Percentiles rank a stretch among this genome's conserved stretches.
Evolutionary conservation across 1,140 invertebrate species (phyloP).

Genomic region (Apis mellifera): Amel_HAv3.1 CM009941.2:10576501-10577000

Average conservation of each 20-base stretch:
- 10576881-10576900: neutral
- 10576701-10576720: conserved; percentile 76
- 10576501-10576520: neutral
- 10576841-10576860: neutral
- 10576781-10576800: conserved; percentile 79
- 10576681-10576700: conserved; percentile 74
- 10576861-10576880: neutral
- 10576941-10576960: conserved; percentile 68
- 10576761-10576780: conserved; percentile 79
- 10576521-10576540: neutral
- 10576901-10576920: neutral
- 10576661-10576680: conserved; percentile 17
- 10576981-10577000: conserved; percentile 80
- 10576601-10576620: conserved; percentile 23
- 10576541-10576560: neutral
- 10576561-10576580: neutral
- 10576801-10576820: conserved; percentile 83
- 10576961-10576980: conserved; percentile 64
- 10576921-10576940: neutral
- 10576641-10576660: neutral
- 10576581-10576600: conserved; percentile 4
- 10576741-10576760: conserved; percentile 80
- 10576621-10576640: neutral
- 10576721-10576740: conserved; percentile 80
- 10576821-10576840: conserved; percentile 80